Percentiles rank a stretch among this genome's conserved stretches.
phyloP scores from a whole-genome alignment of 2,113 vertebrate genomes.

The Ptychochromis oligacanthus region DNA sequence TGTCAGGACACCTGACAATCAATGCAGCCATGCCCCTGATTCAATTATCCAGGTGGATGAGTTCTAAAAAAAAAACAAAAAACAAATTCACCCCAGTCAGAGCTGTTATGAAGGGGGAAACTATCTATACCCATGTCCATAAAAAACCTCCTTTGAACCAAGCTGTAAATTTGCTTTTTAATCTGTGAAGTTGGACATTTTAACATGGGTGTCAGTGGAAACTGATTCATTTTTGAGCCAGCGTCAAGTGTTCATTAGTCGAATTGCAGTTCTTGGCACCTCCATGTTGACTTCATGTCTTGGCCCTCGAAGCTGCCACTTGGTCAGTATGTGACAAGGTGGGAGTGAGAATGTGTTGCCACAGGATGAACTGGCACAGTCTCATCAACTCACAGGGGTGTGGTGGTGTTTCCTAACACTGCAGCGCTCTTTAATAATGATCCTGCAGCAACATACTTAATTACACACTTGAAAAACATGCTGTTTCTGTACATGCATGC shows the following conservation, averaged over 20 bases:
- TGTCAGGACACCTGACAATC: no score
- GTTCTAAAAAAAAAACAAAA: no score
- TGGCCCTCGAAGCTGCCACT: not conserved
- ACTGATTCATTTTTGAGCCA: not conserved
- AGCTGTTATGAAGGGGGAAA: not conserved
- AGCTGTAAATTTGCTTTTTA: not conserved
- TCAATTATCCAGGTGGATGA: no score
- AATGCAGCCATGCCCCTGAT: no score
- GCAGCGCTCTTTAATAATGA: not conserved
- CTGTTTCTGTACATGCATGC: not conserved
- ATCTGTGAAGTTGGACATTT: not conserved
- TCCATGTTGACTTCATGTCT: not conserved
- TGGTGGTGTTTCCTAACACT: not conserved
- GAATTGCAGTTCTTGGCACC: not conserved
- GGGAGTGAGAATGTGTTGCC: not conserved
- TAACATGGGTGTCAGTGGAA: not conserved
- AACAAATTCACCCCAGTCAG: no score
- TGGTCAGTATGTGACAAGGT: not conserved
- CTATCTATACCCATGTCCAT: fast-evolving
- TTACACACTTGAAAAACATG: not conserved
- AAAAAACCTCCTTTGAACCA: not conserved
- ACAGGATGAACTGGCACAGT: not conserved
- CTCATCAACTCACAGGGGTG: not conserved
- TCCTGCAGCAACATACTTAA: not conserved
- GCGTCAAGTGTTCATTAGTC: not conserved